Conservation (phyloP, 2,113 vertebrate species). For the Podiceps cristatus region DNA sequence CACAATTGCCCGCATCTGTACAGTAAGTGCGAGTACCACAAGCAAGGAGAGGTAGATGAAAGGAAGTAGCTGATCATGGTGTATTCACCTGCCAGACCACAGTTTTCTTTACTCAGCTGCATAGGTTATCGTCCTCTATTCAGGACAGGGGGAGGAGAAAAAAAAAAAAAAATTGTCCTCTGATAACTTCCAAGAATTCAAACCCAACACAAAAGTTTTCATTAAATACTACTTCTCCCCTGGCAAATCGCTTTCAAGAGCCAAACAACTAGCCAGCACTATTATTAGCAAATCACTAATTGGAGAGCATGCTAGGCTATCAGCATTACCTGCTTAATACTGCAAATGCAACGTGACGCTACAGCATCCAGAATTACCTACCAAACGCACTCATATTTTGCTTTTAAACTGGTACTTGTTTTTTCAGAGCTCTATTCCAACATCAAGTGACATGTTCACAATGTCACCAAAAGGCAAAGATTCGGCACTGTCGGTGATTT, state of each 20-base stretch:
- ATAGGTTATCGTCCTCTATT: background rate
- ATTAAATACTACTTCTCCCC: background rate
- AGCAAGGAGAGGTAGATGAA: background rate
- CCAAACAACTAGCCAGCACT: background rate
- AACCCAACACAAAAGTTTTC: background rate
- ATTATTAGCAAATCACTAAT: background rate
- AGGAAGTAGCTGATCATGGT: background rate
- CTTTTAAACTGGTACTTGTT: background rate
- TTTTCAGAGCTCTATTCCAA: background rate
- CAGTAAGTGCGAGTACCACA: background rate
- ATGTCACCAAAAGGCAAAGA: background rate
- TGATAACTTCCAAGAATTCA: background rate
- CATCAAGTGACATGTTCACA: background rate
- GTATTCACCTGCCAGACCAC: background rate
- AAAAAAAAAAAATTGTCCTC: background rate
- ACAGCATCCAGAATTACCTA: background rate
- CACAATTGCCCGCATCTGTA: background rate
- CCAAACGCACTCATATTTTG: background rate
- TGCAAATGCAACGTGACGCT: background rate
- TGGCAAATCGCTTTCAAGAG: background rate
- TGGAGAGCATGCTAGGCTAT: background rate
- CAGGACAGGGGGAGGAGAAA: rapidly evolving
- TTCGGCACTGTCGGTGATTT: background rate
- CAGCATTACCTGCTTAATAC: background rate
- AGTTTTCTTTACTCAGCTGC: background rate